Evolutionary conservation across 2,888 invertebrate genomes (phyloP), one percentile per base, ranked within the genome.

Genomic region (Tetramorium bicarinatum): DNA sequence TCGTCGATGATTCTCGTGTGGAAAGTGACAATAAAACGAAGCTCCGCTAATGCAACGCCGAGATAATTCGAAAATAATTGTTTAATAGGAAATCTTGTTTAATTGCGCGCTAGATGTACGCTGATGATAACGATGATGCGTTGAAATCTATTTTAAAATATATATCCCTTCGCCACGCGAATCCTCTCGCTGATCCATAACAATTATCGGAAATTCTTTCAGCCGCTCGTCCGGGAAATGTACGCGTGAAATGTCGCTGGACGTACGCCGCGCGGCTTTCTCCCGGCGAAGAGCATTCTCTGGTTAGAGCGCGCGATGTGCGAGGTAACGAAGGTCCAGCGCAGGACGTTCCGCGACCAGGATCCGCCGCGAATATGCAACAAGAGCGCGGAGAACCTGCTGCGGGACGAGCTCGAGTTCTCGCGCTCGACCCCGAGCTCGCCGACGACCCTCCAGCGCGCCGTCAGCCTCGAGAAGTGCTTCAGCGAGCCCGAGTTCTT

Each of bases 361-460:
- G 94, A 94, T 74, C 94, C 94, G 9, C 94, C 94, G 25, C 92
- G 94, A 89, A 94, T 94, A 82, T 84, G 88, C 69, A 88, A 92
- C 54, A 87, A 86, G 49, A 88, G 89, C 59, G 85, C 89, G 11
- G 91, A 91, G 49, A 87, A 90, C 62, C 83, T 92, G 54, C 90
- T 92, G 72, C 91, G 92, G 76, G 87, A 87, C 61, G 92, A 92
- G n/a, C 87, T 87, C 34, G 89, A 90, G 54, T 76, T 88, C 25
- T 89, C 91, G 21, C 88, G 87, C 54, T 92, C 93, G 44, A 92
- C 92, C 6, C 92, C 93, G 61, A 93, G 88, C 61, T 91, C 92
- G 18, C 92, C 92, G 25, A 91, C 90, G 25, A 87, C 86, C 2
- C 86, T 91, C 15, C 92, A 92, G 18, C 91, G 91, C 13, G 89